These are phyloP conservation scores for Macrostomum lignano DNA, from an alignment of 1,140 invertebrate species.

Conservation along the genomic window DNA sequence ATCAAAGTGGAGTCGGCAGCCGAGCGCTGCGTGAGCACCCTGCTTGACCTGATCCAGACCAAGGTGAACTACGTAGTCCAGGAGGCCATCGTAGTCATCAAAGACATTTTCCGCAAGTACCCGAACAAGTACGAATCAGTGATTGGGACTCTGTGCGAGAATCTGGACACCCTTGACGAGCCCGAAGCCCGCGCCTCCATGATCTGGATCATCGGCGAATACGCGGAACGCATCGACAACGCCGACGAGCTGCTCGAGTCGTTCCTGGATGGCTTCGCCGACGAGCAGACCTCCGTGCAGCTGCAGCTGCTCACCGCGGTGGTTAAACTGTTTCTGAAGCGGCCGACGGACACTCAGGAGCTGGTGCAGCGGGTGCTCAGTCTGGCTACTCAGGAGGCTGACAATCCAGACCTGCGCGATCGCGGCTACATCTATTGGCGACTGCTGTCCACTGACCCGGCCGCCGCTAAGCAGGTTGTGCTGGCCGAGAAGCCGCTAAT, in stretches of 20 bases:
- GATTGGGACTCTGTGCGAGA: constrained; percentile 93
- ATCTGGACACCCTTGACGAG: constrained; percentile 89
- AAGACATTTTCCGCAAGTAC: constrained; percentile 98
- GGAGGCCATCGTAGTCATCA: constrained; percentile 97
- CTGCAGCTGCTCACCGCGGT: constrained; percentile 82
- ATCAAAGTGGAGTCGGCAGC: constrained; percentile 98
- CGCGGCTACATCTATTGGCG: constrained; percentile 99
- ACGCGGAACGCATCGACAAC: constrained; percentile 95
- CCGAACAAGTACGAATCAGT: constrained; percentile 99
- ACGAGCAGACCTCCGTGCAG: constrained; percentile 96
- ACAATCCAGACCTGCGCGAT: constrained; percentile 90
- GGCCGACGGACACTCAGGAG: constrained; percentile 56
- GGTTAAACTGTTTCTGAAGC: constrained; percentile 86
- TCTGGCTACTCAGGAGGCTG: constrained; percentile 45
- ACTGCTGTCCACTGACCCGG: constrained; percentile 83
- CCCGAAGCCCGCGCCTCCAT: constrained; percentile 93
- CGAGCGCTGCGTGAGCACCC: constrained; percentile 82
- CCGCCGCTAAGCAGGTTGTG: constrained; percentile 81
- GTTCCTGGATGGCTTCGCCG: constrained; percentile 96
- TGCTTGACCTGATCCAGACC: constrained; percentile 95
- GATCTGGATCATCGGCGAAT: constrained; percentile 98
- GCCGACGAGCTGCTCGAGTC: constrained; percentile 89
- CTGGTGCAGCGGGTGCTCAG: constrained; percentile 58
- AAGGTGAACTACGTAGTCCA: constrained; percentile 99
- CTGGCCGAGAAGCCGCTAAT: constrained; percentile 94